These are phyloP conservation scores for Galleria mellonella DNA, from an alignment of 1,140 invertebrate genomes.

Conservation along the genomic window DNA sequence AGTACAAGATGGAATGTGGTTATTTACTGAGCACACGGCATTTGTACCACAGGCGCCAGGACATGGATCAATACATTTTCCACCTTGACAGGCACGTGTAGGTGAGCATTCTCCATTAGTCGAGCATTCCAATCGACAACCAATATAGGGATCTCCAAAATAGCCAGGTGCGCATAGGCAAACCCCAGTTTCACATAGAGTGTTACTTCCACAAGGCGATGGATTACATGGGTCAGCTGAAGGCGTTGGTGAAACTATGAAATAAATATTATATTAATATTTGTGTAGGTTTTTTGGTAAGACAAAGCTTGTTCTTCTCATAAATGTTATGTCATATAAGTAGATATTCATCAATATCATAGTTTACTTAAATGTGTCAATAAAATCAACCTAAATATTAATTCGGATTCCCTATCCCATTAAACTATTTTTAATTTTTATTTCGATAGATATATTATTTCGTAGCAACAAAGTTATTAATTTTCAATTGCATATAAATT, in stretches of 20 bases:
- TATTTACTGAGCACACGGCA: slow-evolving; percentile 80
- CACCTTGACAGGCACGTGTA: slow-evolving; percentile 81
- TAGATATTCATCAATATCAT: no score
- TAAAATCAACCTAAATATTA: no score
- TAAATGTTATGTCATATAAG: no score
- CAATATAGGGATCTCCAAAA: slow-evolving; percentile 79
- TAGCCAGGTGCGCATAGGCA: slow-evolving; percentile 78
- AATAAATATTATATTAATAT: slow-evolving; percentile 23
- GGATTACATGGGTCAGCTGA: slow-evolving; percentile 79
- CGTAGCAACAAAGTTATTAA: no score
- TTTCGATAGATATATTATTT: no score
- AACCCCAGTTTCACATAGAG: slow-evolving; percentile 78
- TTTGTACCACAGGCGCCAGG: slow-evolving; percentile 81
- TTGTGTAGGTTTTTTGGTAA: background rate
- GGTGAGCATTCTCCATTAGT: slow-evolving; percentile 79
- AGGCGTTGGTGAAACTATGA: slow-evolving; percentile 61
- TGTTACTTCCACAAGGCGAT: slow-evolving; percentile 84
- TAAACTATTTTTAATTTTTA: no score
- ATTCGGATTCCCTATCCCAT: no score
- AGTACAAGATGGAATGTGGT: slow-evolving; percentile 83
- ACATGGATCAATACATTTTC: slow-evolving; percentile 86
- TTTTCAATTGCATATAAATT: no score
- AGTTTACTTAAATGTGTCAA: no score
- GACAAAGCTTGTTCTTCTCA: background rate
- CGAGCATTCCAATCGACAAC: slow-evolving; percentile 80